phyloP scores from a whole-genome alignment of 2,113 vertebrate genomes.

The Hippocampus barbouri region DNA sequence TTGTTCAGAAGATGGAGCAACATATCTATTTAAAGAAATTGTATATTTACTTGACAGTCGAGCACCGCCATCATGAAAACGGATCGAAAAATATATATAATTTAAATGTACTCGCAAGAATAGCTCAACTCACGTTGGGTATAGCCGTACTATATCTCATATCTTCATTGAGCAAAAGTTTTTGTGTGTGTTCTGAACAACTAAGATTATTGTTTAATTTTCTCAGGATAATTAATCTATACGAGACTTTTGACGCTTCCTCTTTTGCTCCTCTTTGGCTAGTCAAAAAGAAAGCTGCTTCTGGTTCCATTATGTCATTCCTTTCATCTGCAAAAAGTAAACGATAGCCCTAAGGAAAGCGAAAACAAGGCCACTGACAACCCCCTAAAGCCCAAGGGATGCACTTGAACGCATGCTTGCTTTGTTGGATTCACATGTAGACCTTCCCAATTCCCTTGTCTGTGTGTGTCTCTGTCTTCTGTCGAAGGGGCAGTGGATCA shows the following conservation, averaged over 20 bases:
- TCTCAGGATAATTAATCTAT: background rate
- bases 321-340: conserved; percentile 64
- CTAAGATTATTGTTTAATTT: conserved; percentile 6
- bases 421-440: conserved; percentile 71
- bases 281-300: background rate
- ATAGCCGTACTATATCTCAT: too few species aligned
- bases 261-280: background rate
- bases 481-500: conserved; percentile 74
- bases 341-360: conserved; percentile 54
- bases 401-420: conserved; percentile 70
- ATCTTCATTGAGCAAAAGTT: too few species aligned
- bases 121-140: too few species aligned
- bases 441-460: conserved; percentile 74
- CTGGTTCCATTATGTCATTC: conserved; percentile 32
- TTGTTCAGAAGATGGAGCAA: too few species aligned
- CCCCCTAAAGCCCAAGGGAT: conserved; percentile 54
- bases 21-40: too few species aligned
- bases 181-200: too few species aligned
- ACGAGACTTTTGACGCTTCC: background rate
- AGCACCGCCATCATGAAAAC: too few species aligned
- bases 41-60: too few species aligned
- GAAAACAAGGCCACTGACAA: conserved; percentile 67
- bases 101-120: too few species aligned
- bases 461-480: conserved; percentile 73
- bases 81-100: too few species aligned